Evolutionary conservation across 2,797 vertebrate species (phyloP), one percentile per base, ranked within the genome.

Genomic region (Sebastes dallii): DNA sequence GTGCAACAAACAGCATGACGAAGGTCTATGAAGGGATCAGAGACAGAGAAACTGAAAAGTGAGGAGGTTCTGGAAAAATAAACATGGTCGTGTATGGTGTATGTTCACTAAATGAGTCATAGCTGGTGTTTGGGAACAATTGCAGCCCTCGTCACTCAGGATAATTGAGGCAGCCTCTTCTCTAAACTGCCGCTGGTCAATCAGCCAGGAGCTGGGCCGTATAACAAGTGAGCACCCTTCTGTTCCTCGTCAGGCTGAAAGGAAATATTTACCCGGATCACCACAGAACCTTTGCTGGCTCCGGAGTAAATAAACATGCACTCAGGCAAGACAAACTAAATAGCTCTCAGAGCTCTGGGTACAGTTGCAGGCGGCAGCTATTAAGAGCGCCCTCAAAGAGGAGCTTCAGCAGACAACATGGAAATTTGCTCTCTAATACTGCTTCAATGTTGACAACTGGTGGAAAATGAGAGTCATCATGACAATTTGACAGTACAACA

Each of bases 291-390:
- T 34, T 32, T 32, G 66, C 75, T 82, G 80, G 81, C 66, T 82
- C 67, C 20, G 22, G 50, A 75, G 75, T 84, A 90, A 94, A 93
- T 75, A 91, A 89, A 92, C 89, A 86, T 34, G 50, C 80, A 78
- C 73, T 87, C 78, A 76, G 80, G 83, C 75, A 75, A 85, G 71
- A 80, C 81, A 80, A 82, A 79, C 80, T 72, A 76, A 86, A 62
- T 9, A 34, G 77, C 72, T 85, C 76, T 83, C 66, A 68, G 29
- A 83, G 77, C 60, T 81, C 12, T 1, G 32, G 72, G 61, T 74
- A 72, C 73, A 46, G 84, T 78, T 80, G 64, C 84, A 72, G 69
- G 62, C 71, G 78, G 67, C 39, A 69, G 42, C 75, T 60, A 42
- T 72, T 73, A 77, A 52, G 52, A 78, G 58, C 1, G 5, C 8